Conservation (phyloP, 2,113 vertebrate species). For the Promerops cafer region DNA sequence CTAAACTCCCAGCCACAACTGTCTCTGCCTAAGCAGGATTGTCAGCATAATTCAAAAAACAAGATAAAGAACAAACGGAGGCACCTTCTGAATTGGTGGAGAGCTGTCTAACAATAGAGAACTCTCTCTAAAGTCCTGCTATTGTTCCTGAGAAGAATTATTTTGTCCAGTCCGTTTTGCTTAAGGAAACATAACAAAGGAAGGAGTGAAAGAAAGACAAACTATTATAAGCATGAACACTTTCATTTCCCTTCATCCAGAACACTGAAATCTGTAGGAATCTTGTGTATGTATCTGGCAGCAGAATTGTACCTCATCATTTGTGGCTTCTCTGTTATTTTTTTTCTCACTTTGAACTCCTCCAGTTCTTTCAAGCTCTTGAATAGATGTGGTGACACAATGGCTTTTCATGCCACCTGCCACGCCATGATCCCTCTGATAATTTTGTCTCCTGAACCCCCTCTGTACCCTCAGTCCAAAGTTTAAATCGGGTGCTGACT, state of each 20-base stretch:
- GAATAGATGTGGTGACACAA: background rate
- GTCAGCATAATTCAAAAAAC: background rate
- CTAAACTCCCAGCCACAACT: background rate
- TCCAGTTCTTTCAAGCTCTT: background rate
- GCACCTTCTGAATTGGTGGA: background rate
- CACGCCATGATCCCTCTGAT: background rate
- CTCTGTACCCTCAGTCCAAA: background rate
- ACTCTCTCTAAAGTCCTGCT: background rate
- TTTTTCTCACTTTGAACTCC: background rate
- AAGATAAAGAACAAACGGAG: background rate
- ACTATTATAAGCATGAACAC: background rate
- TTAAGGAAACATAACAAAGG: background rate
- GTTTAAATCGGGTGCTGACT: slow-evolving; percentile 15
- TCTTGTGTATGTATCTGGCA: background rate
- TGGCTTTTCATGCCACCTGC: background rate
- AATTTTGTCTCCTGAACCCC: background rate
- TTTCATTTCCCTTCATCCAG: background rate
- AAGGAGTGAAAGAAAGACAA: background rate
- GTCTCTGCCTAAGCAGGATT: background rate
- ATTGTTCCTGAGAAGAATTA: background rate
- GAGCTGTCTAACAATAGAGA: background rate
- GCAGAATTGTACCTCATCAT: background rate
- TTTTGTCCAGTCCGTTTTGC: background rate
- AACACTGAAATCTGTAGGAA: background rate
- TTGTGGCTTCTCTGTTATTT: background rate